Base-by-base conservation (phyloP, 1,140 invertebrate genomes). In the Zaprionus capensis region DNA sequence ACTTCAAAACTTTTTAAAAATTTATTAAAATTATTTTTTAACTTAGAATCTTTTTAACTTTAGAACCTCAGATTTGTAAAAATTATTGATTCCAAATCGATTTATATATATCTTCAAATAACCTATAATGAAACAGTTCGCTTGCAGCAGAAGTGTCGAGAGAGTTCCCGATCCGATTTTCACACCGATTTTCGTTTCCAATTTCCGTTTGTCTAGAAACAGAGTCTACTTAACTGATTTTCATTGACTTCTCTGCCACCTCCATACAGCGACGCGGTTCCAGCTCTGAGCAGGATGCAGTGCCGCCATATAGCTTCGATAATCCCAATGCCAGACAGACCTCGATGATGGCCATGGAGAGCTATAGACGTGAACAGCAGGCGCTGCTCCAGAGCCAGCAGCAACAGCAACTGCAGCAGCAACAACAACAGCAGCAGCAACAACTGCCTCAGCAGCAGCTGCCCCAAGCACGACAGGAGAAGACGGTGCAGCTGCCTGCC, bases 271-370 rank as follows among this genome's bases (percentile, higher is more conserved):
- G 85, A 7, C 91, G 85, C 57, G 73, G 81, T 44, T 91, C 92
- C 59, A 86, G 91, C 75, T 83, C 85, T 65, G 92, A 92, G 51
- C 81, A 91, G 71, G 92, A 92, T 78, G 78, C 91, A 61, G 92
- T 92, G 38, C 92, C 92, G 36, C 92, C 92, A 5, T 92, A 92
- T 66, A 88, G 82, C 69, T 91, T 92, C 59, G 92, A 92, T 65
- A 91, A 92, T 80, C 91, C 91, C 5, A 92, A 92, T 82, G 83
- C 91, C 57, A 78, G 85, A 9, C 91, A 92, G 71, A 92, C 91
- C 56, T 92, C 90, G 17, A 91, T 92, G 91, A 92, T 91, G 91
- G 91, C 91, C 78, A 92, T 92, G 91, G 91, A 92, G 59, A 91
- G 88, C 73, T 92, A 92, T 44, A 80, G 76, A 15, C 78, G 83